Base-by-base conservation (phyloP, 2,888 invertebrate species). In the Poecilobothrus nobilitatus region DNA sequence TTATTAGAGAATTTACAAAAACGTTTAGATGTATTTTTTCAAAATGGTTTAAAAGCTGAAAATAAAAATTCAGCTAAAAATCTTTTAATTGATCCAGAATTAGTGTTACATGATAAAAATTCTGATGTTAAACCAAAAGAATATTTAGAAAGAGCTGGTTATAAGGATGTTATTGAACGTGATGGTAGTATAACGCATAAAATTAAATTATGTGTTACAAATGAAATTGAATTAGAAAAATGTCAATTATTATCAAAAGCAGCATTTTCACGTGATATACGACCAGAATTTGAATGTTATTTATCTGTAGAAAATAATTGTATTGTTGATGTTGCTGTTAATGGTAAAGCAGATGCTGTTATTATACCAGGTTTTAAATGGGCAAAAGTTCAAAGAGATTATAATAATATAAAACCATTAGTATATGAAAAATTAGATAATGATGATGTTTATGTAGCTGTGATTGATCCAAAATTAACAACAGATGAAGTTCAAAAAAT, bases 221-320 rank as follows among this genome's bases (percentile, higher is more conserved):
- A 84, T 1, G 84, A 86, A 53, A 85, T 86, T 3, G 92, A 91
- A 72, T 78, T 87, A 71, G 83, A 86, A 21, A 95, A 95, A 78
- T 95, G 95, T 76, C 82, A 86, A 18, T 85, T 86, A 0, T 85
- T 94, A 76, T 84, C 87, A 0, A 85, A 85, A 70, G 89, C 90
- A 41, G 89, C 92, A 0, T 90, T 88, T 79, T 90, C 92, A 3
- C 84, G 92, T 69, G 89, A 92, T 76, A 88, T 92, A 63, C 84
- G 92, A 8, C 95, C 95, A 0, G 87, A 88, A 73, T 84, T 95
- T 66, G 89, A 91, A 76, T 96, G 95, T 77, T 83, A 90, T 1
- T 83, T 85, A 71, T 87, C 90, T 64, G 83, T 85, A 62, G 85
- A 85, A 34, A 84, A 87, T 66, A 85, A 87, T 65, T 82, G 82